A percentile compares a stretch with the other conserved stretches of the same genome.
These are phyloP conservation scores for Mercenaria mercenaria DNA, from an alignment of 1,140 invertebrate genomes.

Conservation along the genomic window DNA sequence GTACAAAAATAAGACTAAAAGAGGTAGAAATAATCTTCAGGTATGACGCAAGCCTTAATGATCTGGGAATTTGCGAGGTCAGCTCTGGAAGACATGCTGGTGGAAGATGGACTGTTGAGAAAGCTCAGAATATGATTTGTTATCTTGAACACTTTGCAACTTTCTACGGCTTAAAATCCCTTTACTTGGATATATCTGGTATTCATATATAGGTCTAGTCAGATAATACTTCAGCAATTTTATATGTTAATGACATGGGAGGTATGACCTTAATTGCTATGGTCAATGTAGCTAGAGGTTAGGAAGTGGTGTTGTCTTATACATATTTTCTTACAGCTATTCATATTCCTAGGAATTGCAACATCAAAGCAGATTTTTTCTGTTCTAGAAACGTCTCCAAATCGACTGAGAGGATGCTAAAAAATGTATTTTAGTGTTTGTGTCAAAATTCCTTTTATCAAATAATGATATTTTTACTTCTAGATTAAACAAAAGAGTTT, in stretches of 20 bases:
- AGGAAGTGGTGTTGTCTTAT: slow-evolving; percentile 58
- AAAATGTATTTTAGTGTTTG: slow-evolving; percentile 27
- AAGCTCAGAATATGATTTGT: neutral
- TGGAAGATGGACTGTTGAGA: neutral
- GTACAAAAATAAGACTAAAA: slow-evolving; percentile 9
- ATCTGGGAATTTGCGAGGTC: slow-evolving; percentile 40
- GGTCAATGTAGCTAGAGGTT: slow-evolving; percentile 43
- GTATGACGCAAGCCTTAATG: slow-evolving; percentile 40
- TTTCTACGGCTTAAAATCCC: no score
- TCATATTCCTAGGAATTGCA: slow-evolving; percentile 51
- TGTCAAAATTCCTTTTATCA: neutral
- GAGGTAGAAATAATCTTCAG: neutral
- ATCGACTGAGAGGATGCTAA: slow-evolving; percentile 37
- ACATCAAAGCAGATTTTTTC: slow-evolving; percentile 58
- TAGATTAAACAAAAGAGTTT: neutral
- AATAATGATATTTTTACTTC: slow-evolving; percentile 34
- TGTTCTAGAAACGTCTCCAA: slow-evolving; percentile 45
- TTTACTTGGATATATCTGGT: no score
- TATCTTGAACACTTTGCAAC: no score
- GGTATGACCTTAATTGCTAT: neutral
- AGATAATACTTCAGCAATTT: slow-evolving; percentile 67
- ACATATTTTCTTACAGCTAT: slow-evolving; percentile 37
- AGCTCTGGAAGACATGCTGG: neutral
- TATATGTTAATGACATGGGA: slow-evolving; percentile 61
- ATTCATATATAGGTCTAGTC: slow-evolving; percentile 24